phyloP scores from a whole-genome alignment of 2,797 vertebrate genomes.

The Gallinago nigripennis region DNA sequence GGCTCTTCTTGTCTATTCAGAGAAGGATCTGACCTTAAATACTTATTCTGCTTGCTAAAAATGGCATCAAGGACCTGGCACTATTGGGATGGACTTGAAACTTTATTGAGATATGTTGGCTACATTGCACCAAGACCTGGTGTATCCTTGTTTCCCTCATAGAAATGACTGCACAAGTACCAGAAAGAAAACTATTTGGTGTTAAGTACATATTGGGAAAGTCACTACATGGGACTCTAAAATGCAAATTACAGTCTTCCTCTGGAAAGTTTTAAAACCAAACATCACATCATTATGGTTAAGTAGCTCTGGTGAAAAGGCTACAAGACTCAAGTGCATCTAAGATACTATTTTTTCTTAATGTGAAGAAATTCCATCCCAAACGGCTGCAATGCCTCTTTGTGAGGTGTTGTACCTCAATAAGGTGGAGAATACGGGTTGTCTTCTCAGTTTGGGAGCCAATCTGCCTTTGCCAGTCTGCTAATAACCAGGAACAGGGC shows the following conservation, averaged over 20 bases:
- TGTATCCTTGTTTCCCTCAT: background rate
- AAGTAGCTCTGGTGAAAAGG: background rate
- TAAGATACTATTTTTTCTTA: background rate
- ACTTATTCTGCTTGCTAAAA: slow-evolving; percentile 53
- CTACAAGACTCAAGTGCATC: background rate
- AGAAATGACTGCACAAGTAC: background rate
- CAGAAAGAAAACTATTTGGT: background rate
- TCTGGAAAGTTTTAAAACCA: background rate
- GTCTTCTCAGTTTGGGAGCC: background rate
- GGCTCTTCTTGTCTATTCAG: slow-evolving; percentile 33
- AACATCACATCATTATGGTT: background rate
- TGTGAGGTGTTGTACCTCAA: background rate
- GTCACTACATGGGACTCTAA: background rate
- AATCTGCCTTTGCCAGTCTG: background rate
- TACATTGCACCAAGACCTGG: background rate
- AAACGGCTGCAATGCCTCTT: background rate
- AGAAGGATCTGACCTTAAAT: slow-evolving; percentile 45
- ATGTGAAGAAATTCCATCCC: background rate
- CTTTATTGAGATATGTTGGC: background rate
- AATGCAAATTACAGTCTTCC: background rate
- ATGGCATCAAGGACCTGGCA: background rate
- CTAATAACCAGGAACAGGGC: background rate
- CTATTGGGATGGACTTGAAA: background rate
- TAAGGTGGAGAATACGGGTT: background rate
- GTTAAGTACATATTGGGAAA: background rate